Base-by-base conservation (phyloP, 2,797 vertebrate genomes). In the Clamator glandarius region DNA sequence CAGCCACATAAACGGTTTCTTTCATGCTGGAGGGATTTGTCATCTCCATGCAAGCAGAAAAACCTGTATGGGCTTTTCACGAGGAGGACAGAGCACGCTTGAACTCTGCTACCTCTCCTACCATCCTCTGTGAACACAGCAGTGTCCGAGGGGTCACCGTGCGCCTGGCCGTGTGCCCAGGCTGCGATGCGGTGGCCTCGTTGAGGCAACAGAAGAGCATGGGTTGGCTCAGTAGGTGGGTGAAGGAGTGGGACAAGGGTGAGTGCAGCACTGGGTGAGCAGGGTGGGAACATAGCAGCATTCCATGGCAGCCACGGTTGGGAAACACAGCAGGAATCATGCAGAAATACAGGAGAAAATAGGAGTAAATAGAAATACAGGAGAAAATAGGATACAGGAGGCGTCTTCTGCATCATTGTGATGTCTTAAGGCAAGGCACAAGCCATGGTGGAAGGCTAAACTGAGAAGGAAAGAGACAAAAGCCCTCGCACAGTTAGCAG, bases 381-480 rank as follows among this genome's bases (percentile, higher is more conserved):
- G 52, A 66, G 46, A 17, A 66, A n/a, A 41, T 1, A 8, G 29
- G 73, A 18, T 44, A 48, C 12, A 35, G 73, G 74, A 54, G 62
- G 69, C 33, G 4, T 5, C 21, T 16, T 46, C 24, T 12, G 19
- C 58, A 12, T 29, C 51, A 3, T 28, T 1, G 2, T 23, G 36
- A 8, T 10, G 8, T 31, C 44, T 36, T 33, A 50, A 72, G 31
- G n/a, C 44, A 33, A 72, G 52, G 28, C 36, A 19, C 28, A 8
- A 36, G 79, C 15, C 12, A 9, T 2, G 19, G 58, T 17, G 28
- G 73, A 39, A 35, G 66, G 55, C 31, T 67, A 61, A 25, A 31
- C 11, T 0, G 4, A 35, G 69, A 5, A n/a, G n/a, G n/a, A n/a
- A n/a, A n/a, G n/a, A n/a, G n/a, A n/a, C 2, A 26, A 39, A 48